Evolutionary conservation across 2,113 vertebrate species (phyloP), one percentile per base, ranked within the genome.

Genomic region (Archilochus colubris): DNA sequence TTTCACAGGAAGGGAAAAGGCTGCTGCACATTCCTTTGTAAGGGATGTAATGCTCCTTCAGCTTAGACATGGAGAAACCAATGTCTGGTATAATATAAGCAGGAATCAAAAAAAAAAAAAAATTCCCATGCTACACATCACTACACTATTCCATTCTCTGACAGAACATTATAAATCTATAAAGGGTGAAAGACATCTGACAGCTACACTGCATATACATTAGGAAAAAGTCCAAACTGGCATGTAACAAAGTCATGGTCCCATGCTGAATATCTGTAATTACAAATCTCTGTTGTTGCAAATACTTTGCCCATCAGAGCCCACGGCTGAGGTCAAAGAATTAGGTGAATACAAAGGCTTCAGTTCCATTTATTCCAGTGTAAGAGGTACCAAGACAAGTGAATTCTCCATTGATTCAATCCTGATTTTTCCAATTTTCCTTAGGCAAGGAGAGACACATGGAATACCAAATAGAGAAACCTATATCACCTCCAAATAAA

Each of bases 391-490:
- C 7, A 70, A 51, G 16, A 66, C 17, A 88, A 75, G 25, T 15
- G 66, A 85, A 38, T 62, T 72, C 55, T 85, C 48, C 36, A 57
- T 3, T 33, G 43, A 82, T 48, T 59, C 28, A 70, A 33, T 5
- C 43, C n/a, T 3, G 1, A 77, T 69, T 58, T 83, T 77, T 31
- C 46, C 20, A 10, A 19, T 36, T 76, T 68, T 64, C n/a, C 54
- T 75, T 22, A 51, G 19, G 27, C 27, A 85, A 66, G 10, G 20
- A 76, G 12, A 59, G 27, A 8, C 22, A 63, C 3, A 5, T 33
- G 19, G 10, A 73, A 5, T 12, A 61, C 21, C 0, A 0, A 61
- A 31, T 0, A 38, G 27, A 2, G 5, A 93, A 82, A 79, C 7
- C 3, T 69, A 55, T 59, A 18, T 55, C 31, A 74, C 18, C 43